Conservation (phyloP, 2,113 vertebrate species). For the Ia io region DNA sequence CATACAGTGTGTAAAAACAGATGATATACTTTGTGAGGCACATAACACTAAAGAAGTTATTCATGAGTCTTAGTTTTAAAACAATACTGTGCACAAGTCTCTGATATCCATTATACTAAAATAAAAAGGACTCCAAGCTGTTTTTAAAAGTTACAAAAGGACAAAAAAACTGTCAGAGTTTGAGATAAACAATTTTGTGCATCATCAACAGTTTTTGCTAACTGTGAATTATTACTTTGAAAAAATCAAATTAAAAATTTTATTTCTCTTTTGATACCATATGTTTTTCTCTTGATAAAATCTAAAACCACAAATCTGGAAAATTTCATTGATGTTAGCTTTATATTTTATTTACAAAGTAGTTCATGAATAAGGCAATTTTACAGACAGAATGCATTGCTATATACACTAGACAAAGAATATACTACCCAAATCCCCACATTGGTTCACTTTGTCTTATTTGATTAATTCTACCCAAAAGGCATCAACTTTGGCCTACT, state of each 20-base stretch:
- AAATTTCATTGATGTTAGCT: slow-evolving; percentile 25
- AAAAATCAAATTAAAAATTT: neutral
- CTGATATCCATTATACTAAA: neutral
- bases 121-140: neutral
- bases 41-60: neutral
- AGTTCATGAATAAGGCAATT: slow-evolving; percentile 40
- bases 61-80: neutral
- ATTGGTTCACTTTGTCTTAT: slow-evolving; percentile 13
- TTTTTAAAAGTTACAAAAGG: neutral
- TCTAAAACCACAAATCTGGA: slow-evolving; percentile 1
- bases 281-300: neutral
- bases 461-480: slow-evolving; percentile 43
- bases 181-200: neutral
- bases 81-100: neutral
- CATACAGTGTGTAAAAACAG: neutral
- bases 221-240: neutral
- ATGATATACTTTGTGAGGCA: slow-evolving; percentile 6
- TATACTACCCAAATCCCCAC: neutral
- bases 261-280: neutral
- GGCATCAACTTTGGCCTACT: slow-evolving; percentile 34
- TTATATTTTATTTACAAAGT: slow-evolving; percentile 41
- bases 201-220: neutral
- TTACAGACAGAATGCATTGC: slow-evolving; percentile 15
- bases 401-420: neutral
- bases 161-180: neutral